A percentile compares a stretch with the other conserved stretches of the same genome.
These are phyloP conservation scores for Phanerotoma sp. DNA, from an alignment of 2,888 invertebrate genomes.

Conservation along the genomic window DNA sequence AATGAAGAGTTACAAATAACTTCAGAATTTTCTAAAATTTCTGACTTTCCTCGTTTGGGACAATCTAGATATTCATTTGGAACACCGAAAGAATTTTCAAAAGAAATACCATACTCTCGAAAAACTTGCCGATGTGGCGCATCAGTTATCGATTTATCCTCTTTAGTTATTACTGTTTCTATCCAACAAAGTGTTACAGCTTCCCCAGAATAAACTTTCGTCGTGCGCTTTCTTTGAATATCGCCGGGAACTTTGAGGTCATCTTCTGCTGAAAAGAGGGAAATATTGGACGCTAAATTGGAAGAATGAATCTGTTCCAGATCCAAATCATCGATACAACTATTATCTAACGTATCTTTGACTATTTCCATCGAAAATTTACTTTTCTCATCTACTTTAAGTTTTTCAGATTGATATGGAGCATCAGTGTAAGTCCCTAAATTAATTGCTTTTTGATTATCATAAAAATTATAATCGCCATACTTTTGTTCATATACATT, in stretches of 20 bases:
- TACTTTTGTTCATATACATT: too few relatives aligned
- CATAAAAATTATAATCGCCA: too few relatives aligned
- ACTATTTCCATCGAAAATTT: too few relatives aligned
- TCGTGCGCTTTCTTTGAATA: slow-evolving; percentile 26
- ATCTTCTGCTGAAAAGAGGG: slow-evolving; percentile 9
- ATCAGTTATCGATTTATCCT: slow-evolving; percentile 28
- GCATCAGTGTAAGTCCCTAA: too few relatives aligned
- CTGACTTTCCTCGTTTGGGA: slow-evolving; percentile 30
- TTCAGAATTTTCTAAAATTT: slow-evolving; percentile 27
- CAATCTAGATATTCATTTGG: slow-evolving; percentile 38
- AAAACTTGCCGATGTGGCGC: slow-evolving; percentile 38
- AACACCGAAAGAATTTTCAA: slow-evolving; percentile 40
- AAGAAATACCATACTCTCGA: slow-evolving; percentile 40
- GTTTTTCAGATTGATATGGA: too few relatives aligned
- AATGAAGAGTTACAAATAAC: slow-evolving; percentile 27
- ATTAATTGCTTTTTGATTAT: too few relatives aligned
- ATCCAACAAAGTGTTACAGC: slow-evolving; percentile 43
- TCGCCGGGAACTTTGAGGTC: slow-evolving; percentile 15
- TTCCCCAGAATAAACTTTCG: slow-evolving; percentile 33
- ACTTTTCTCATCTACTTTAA: too few relatives aligned
- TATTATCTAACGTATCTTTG: too few relatives aligned
- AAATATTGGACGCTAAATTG: slow-evolving; percentile 5
- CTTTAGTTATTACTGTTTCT: slow-evolving; percentile 39
- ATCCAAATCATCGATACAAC: too few relatives aligned
- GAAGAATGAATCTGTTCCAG: too few relatives aligned